Conservation (phyloP, 2,888 invertebrate species). For the Altica lythri region DNA sequence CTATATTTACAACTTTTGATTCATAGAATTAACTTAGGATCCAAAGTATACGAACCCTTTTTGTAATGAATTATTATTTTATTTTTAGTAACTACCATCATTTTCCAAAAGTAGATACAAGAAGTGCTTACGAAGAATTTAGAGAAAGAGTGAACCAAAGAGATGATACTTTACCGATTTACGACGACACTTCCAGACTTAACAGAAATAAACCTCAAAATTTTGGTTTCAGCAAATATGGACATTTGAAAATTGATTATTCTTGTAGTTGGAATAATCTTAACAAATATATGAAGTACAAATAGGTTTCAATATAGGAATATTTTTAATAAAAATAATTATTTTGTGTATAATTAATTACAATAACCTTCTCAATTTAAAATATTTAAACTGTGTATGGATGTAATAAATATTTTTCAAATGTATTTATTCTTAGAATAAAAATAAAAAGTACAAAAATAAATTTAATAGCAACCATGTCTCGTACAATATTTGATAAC, state of each 20-base stretch:
- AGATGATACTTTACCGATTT: slow-evolving; percentile 49
- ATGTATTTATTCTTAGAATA: not conserved
- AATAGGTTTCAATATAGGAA: slow-evolving; percentile 13
- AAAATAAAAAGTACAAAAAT: not conserved
- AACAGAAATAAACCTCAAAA: slow-evolving; percentile 60
- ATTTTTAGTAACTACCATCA: slow-evolving; percentile 22
- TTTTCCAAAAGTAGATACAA: slow-evolving; percentile 37
- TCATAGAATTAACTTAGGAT: not conserved
- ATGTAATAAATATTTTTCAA: not conserved
- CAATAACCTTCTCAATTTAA: too few species aligned
- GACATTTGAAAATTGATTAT: slow-evolving; percentile 80
- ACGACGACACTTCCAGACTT: slow-evolving; percentile 57
- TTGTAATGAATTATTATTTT: not conserved
- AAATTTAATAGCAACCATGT: not conserved
- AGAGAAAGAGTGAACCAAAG: slow-evolving; percentile 27
- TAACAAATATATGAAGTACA: slow-evolving; percentile 67
- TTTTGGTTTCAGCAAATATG: slow-evolving; percentile 77
- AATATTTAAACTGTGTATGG: too few species aligned
- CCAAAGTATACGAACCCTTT: not conserved
- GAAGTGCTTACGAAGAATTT: slow-evolving; percentile 46
- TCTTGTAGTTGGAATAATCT: slow-evolving; percentile 82
- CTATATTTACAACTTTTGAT: too few species aligned
- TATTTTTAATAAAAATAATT: not conserved
- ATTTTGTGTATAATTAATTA: too few species aligned
- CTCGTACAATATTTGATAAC: not conserved